Evolutionary conservation across 2,113 vertebrate genomes (phyloP).

Genomic region (Pitta sordida): DNA sequence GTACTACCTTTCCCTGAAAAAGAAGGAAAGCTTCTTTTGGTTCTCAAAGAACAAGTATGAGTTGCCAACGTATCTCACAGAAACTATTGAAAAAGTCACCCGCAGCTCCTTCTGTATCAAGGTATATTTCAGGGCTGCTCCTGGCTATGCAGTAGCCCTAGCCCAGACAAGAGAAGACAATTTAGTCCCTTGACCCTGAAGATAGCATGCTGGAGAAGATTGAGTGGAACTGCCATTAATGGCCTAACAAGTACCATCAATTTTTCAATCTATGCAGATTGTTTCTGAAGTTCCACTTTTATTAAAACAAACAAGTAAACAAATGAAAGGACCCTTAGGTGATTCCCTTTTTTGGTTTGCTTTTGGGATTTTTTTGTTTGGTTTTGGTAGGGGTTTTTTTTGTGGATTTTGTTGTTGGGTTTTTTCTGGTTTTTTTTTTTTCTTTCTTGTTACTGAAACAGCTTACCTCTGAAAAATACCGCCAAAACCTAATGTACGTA

Average conservation of each 20-base stretch:
- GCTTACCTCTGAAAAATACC: not conserved
- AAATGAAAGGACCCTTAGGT: not conserved
- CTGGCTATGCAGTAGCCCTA: not conserved
- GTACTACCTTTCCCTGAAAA: not conserved
- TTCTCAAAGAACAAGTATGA: not conserved
- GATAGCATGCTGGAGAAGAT: not conserved
- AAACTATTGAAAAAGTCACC: accelerated
- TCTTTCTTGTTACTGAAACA: not conserved
- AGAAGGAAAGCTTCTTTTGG: not conserved
- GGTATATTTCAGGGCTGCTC: not conserved
- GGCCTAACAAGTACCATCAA: not conserved
- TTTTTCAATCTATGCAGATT: not conserved
- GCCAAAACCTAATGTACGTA: not conserved
- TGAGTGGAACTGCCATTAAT: not conserved
- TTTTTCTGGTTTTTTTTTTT: not conserved
- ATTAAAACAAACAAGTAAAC: not conserved
- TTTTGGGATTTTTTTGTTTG: not conserved
- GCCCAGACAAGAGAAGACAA: not conserved
- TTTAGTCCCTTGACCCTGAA: not conserved
- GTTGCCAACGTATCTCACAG: not conserved
- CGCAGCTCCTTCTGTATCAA: not conserved
- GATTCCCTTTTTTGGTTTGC: not conserved
- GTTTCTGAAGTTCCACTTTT: not conserved
- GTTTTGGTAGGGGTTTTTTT: too few relatives aligned
- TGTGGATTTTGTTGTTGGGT: not conserved